Conservation (phyloP, 1,140 invertebrate species). For the Rhynchophorus ferrugineus region DNA sequence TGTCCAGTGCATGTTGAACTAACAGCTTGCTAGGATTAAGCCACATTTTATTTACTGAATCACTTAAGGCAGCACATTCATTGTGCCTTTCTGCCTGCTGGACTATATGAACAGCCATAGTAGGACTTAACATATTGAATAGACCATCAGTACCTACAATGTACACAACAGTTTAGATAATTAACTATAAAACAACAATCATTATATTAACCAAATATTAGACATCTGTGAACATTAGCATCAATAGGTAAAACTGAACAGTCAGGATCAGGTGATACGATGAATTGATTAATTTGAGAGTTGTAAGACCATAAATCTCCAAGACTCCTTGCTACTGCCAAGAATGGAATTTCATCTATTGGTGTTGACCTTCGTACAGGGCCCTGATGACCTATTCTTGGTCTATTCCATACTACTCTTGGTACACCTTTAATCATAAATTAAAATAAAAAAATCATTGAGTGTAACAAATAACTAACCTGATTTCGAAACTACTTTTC, state of each 20-base stretch:
- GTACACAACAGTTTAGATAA: not conserved
- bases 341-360: constrained; percentile 92
- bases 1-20: constrained; percentile 77
- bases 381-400: constrained; percentile 67
- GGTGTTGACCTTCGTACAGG: constrained; percentile 75
- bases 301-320: constrained; percentile 98
- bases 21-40: constrained; percentile 86
- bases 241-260: constrained; percentile 81
- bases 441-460: not conserved
- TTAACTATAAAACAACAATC: not conserved
- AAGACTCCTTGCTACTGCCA: constrained; percentile 89
- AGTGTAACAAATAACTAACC: constrained; percentile 37
- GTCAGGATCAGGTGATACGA: constrained; percentile 96
- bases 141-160: constrained; percentile 94
- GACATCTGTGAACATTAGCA: constrained; percentile 69
- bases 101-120: constrained; percentile 78
- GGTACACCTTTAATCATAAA: constrained; percentile 57
- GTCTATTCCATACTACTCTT: constrained; percentile 94
- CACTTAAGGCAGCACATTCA: constrained; percentile 51
- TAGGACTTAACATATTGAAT: constrained; percentile 88
- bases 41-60: constrained; percentile 48
- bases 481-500: constrained; percentile 81
- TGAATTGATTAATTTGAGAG: constrained; percentile 78
- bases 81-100: constrained; percentile 72
- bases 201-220: constrained; percentile 67